Base-by-base conservation (phyloP, 2,888 invertebrate genomes). In the Listrodromus nycthemerus region DNA sequence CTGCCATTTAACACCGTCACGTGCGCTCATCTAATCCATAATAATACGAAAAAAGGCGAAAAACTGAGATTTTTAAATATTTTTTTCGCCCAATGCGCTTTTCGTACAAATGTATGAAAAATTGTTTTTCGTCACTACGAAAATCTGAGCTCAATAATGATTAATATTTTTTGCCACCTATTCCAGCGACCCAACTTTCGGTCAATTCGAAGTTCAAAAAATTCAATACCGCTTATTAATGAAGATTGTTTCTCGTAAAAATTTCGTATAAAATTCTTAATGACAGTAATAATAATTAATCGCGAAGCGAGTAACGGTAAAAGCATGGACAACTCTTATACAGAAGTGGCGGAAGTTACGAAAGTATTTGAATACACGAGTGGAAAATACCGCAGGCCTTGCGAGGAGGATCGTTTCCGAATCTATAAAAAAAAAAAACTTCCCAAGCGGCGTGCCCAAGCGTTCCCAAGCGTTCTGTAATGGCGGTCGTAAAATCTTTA, bases 371-470 rank as follows among this genome's bases (percentile, higher is more conserved):
- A 55, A 55, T 55, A 52, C 24, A 3, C 24, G 24, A 55, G 55
- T 55, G 21, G 13, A 24, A 24, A 13, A 55, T 55, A 55, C 21
- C 21, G 1, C 55, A 55, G 33, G 27, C 37, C n/a, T 78, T 50
- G 8, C 24, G 24, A 13, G 41, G 61, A 24, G 50, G 10, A 50
- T 48, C 63, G 85, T 88, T 89, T 88, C 80, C 82, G 82, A 88
- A 89, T 87, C 89, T 89, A 88, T 89, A 55, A 55, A 90, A 89
- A 55, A 55, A 90, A 89, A 90, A 90, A 89, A 90, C 87, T 89
- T 89, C 84, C 84, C 82, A 77, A 83, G 78, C 84, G 84, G 27
- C 77, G 84, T 13, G 79, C 70, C 70, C 63, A 13, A 41, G 41
- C 41, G 16, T 16, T 80, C 63, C 41, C 41, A 45, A 45, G 41